Evolutionary conservation across 2,797 vertebrate genomes (phyloP).

Genomic region (Hydrolagus colliei): DNA sequence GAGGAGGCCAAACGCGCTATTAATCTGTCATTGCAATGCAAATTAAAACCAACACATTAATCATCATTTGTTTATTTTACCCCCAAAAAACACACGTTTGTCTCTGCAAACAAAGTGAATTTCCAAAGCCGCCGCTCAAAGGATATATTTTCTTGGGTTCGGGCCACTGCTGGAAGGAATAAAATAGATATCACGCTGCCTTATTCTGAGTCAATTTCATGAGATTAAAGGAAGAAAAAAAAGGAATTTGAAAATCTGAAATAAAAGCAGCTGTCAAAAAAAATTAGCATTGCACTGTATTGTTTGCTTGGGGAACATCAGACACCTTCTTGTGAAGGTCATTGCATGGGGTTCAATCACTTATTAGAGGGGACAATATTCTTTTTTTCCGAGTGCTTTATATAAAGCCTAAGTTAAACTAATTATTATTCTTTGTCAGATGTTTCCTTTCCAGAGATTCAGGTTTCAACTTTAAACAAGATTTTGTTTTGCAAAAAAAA

Average conservation of each 20-base stretch:
- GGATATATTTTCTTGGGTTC: no score
- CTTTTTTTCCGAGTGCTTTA: no score
- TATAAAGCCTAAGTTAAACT: no score
- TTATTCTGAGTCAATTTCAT: conserved; percentile 5
- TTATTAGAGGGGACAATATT: neutral
- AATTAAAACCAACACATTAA: conserved; percentile 80
- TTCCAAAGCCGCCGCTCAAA: neutral
- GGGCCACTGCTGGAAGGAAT: neutral
- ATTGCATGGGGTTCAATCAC: neutral
- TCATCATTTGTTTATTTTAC: conserved; percentile 71
- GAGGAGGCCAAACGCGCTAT: conserved; percentile 49
- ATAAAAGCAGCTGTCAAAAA: conserved; percentile 17
- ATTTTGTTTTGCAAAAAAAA: neutral
- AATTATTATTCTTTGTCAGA: no score
- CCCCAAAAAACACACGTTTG: conserved; percentile 41
- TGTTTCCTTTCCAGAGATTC: no score
- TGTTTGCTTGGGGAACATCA: neutral
- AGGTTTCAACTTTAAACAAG: neutral
- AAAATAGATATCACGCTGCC: conserved; percentile 14
- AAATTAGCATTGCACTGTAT: neutral
- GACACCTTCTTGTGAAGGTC: neutral
- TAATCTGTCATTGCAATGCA: conserved; percentile 73
- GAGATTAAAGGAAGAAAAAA: neutral
- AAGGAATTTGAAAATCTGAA: neutral
- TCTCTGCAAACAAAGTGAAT: neutral